Evolutionary conservation across 2,888 invertebrate species (phyloP).

Genomic region (Tetramorium bicarinatum): DNA sequence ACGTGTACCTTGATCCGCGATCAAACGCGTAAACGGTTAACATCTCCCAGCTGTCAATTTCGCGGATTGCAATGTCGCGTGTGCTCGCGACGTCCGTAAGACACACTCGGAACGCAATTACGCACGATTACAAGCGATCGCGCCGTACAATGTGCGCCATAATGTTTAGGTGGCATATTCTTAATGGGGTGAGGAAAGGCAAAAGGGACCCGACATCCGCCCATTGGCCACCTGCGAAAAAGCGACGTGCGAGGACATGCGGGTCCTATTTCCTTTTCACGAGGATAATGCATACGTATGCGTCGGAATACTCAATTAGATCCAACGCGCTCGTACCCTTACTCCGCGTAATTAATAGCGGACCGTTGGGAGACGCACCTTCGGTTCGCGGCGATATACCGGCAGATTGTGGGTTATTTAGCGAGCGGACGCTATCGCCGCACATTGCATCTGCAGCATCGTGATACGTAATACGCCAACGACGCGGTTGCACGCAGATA

Average conservation of each 20-base stretch:
- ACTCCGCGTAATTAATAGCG: slow-evolving; percentile 73
- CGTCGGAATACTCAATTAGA: slow-evolving; percentile 73
- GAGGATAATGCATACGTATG: slow-evolving; percentile 51
- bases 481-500: neutral
- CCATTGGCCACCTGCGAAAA: slow-evolving; percentile 77
- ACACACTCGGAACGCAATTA: slow-evolving; percentile 21
- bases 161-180: slow-evolving; percentile 1
- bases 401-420: slow-evolving; percentile 64
- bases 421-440: slow-evolving; percentile 40
- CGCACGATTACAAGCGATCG: slow-evolving; percentile 21
- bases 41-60: slow-evolving; percentile 23
- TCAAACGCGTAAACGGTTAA: slow-evolving; percentile 8
- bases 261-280: slow-evolving; percentile 76
- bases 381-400: slow-evolving; percentile 53
- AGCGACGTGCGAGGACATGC: slow-evolving; percentile 74
- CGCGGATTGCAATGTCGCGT: slow-evolving; percentile 18
- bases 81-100: neutral
- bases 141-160: slow-evolving; percentile 28
- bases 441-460: slow-evolving; percentile 22
- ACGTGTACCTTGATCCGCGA: slow-evolving; percentile 14
- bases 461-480: slow-evolving; percentile 21
- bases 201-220: slow-evolving; percentile 71
- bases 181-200: slow-evolving; percentile 18
- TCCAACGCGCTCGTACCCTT: slow-evolving; percentile 65
- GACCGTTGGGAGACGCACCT: slow-evolving; percentile 53